Percentiles rank a stretch among this genome's conserved stretches.
phyloP scores from a whole-genome alignment of 2,113 vertebrate genomes.

The Carollia perspicillata region DNA sequence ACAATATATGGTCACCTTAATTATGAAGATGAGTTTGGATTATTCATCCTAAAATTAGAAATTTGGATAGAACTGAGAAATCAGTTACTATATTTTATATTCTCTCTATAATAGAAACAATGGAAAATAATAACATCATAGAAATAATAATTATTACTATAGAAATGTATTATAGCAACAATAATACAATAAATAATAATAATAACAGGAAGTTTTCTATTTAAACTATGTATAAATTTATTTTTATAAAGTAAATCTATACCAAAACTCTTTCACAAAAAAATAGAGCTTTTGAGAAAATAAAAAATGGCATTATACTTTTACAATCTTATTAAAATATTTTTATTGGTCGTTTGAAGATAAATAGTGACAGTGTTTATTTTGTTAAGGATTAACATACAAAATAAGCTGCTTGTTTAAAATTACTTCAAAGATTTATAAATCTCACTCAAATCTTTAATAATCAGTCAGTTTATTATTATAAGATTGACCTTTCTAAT shows the following conservation, averaged over 20 bases:
- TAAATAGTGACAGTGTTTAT: not conserved
- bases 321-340: not conserved
- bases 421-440: not conserved
- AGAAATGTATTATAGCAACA: not conserved
- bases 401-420: conserved; percentile 7
- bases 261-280: not conserved
- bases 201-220: not conserved
- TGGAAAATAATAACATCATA: not conserved
- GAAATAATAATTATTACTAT: not conserved
- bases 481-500: conserved; percentile 8
- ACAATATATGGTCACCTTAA: not conserved
- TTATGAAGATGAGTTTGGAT: not conserved
- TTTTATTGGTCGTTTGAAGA: conserved; percentile 21
- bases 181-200: not conserved
- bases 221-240: not conserved
- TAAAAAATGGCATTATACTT: not conserved
- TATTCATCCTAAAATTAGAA: not conserved
- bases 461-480: not conserved
- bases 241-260: not conserved
- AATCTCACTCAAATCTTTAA: not conserved
- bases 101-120: not conserved
- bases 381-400: not conserved
- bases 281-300: conserved; percentile 20
- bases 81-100: not conserved
- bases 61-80: not conserved